A percentile compares a stretch with the other conserved stretches of the same genome.
phyloP scores from a whole-genome alignment of 1,140 invertebrate species.

The Eriocheir sinensis region DNA sequence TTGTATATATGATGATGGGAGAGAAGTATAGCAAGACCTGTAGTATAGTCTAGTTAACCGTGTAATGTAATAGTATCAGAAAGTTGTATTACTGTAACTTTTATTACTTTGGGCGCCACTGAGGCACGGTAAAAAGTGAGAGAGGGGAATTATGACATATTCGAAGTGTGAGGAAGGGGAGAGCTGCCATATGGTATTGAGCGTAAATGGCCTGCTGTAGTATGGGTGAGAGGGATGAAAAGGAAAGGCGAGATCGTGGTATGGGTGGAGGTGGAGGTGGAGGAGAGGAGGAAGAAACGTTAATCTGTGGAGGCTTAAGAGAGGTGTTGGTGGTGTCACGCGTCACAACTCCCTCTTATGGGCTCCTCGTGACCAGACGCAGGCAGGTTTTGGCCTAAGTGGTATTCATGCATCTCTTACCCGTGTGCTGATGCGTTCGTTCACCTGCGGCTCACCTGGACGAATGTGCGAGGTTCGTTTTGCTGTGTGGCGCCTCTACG shows the following conservation, averaged over 20 bases:
- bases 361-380: neutral
- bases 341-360: conserved; percentile 1
- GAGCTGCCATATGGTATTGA: neutral
- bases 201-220: too few species aligned
- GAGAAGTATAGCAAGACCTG: neutral
- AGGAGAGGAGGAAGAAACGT: neutral
- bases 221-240: neutral
- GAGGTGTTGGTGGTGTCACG: neutral
- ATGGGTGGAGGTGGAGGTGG: neutral
- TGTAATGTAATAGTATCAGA: too few species aligned
- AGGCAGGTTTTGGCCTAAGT: neutral
- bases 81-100: too few species aligned
- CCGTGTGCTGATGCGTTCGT: neutral
- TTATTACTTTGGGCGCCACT: too few species aligned
- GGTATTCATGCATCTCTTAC: neutral
- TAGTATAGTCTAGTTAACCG: too few species aligned
- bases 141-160: neutral
- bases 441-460: neutral
- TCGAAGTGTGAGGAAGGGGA: neutral
- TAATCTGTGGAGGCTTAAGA: neutral
- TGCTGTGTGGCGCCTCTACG: too few species aligned
- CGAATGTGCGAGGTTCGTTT: neutral
- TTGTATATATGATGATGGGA: too few species aligned
- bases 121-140: too few species aligned
- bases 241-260: neutral